These are phyloP conservation scores for Rhineura floridana DNA, from an alignment of 2,113 vertebrate species.

Conservation along the genomic window DNA sequence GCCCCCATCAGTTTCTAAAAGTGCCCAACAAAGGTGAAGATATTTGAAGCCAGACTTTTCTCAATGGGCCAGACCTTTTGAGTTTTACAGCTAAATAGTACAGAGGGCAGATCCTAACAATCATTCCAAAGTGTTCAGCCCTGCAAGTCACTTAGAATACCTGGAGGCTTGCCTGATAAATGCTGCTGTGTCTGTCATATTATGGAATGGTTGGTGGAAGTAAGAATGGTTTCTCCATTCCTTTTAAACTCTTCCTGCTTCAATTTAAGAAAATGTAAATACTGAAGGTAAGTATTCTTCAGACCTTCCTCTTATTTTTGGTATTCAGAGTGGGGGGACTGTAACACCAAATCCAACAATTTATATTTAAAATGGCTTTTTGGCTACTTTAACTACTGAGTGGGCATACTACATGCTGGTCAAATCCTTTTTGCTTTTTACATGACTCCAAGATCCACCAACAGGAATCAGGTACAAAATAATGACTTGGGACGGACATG, in stretches of 20 bases:
- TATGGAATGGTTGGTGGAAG: conserved; percentile 59
- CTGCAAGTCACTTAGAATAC: conserved; percentile 54
- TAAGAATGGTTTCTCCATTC: conserved; percentile 63
- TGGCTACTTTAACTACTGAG: neutral
- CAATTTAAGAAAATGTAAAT: conserved; percentile 33
- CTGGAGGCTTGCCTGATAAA: conserved; percentile 60
- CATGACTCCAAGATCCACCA: too few species aligned
- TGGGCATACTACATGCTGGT: too few species aligned
- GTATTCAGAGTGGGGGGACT: conserved; percentile 5
- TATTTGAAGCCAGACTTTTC: conserved; percentile 51
- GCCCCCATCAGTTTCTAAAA: too few species aligned
- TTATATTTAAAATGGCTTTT: conserved; percentile 42
- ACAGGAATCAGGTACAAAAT: too few species aligned
- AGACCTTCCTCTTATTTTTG: conserved; percentile 33
- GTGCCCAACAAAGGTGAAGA: conserved; percentile 41
- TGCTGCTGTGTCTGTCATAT: conserved; percentile 59
- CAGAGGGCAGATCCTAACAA: conserved; percentile 52
- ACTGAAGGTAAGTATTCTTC: conserved; percentile 38
- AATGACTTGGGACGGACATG: too few species aligned
- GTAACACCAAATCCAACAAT: conserved; percentile 43
- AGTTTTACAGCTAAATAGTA: conserved; percentile 40
- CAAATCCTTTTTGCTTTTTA: too few species aligned
- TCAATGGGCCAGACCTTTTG: conserved; percentile 46
- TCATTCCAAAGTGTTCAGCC: conserved; percentile 63
- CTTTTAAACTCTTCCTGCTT: conserved; percentile 64